These are phyloP conservation scores for Anoplius nigerrimus DNA, from an alignment of 2,888 invertebrate species.

Conservation along the genomic window DNA sequence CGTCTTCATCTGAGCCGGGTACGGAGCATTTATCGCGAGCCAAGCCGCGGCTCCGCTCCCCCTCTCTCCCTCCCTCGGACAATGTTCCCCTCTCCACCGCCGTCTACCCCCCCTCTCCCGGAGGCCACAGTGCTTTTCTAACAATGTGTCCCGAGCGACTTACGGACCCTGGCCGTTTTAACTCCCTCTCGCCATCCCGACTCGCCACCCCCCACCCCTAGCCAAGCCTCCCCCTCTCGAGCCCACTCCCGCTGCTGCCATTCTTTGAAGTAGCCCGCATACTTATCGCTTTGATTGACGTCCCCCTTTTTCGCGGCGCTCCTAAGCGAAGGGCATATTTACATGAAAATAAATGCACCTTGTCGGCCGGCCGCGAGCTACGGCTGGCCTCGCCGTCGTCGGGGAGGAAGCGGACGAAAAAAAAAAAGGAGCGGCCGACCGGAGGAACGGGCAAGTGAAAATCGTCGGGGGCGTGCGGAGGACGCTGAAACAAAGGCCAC, in stretches of 20 bases:
- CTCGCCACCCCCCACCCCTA: neutral
- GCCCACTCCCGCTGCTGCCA: too few relatives aligned
- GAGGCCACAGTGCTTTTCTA: slow-evolving; percentile 36
- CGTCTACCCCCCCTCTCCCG: slow-evolving; percentile 7
- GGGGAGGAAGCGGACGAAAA: too few relatives aligned
- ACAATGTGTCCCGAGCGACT: slow-evolving; percentile 46
- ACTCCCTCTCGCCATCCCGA: slow-evolving; percentile 37
- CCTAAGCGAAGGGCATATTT: slow-evolving; percentile 47
- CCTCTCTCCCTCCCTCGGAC: neutral
- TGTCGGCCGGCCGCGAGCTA: slow-evolving; percentile 13
- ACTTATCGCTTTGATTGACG: slow-evolving; percentile 56
- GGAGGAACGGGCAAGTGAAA: too few relatives aligned
- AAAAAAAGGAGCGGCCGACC: too few relatives aligned
- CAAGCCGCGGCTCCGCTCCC: slow-evolving; percentile 3
- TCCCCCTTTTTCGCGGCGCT: slow-evolving; percentile 43
- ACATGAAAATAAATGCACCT: slow-evolving; percentile 56
- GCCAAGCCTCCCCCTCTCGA: neutral
- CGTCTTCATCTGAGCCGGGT: slow-evolving; percentile 34
- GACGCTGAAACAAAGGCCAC: too few relatives aligned
- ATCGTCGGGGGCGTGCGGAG: too few relatives aligned
- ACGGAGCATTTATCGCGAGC: slow-evolving; percentile 36
- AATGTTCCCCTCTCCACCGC: neutral
- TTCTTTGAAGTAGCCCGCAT: slow-evolving; percentile 54
- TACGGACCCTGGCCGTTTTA: slow-evolving; percentile 36
- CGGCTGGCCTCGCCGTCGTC: slow-evolving; percentile 1